Evolutionary conservation across 1,140 invertebrate genomes (phyloP).

Genomic region (Marisa cornuarietis): DNA sequence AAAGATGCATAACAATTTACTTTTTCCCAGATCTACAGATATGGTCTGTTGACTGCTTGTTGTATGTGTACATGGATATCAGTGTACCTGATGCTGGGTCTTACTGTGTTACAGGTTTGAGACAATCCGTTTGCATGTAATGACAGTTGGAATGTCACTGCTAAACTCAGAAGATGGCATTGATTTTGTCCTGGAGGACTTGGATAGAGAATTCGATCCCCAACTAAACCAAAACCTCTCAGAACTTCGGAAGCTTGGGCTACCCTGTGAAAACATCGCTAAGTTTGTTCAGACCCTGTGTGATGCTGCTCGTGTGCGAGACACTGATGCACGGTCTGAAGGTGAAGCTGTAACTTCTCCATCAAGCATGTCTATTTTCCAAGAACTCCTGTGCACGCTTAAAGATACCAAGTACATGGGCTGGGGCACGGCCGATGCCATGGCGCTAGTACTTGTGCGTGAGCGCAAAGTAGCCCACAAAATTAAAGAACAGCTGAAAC

Average conservation of each 20-base stretch:
- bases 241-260: constrained; percentile 10
- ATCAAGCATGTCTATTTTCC: constrained; percentile 25
- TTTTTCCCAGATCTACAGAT: too few relatives aligned
- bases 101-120: constrained; percentile 19
- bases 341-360: neutral
- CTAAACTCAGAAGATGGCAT: constrained; percentile 24
- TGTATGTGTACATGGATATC: neutral
- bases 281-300: constrained; percentile 9
- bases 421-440: constrained; percentile 31
- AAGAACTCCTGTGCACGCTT: constrained; percentile 38
- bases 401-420: constrained; percentile 31
- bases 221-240: constrained; percentile 12
- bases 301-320: neutral
- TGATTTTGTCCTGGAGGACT: constrained; percentile 20
- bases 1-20: too few relatives aligned
- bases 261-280: constrained; percentile 24
- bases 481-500: constrained; percentile 36
- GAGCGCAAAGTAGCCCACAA: constrained; percentile 47
- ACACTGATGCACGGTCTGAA: neutral
- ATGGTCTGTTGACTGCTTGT: too few relatives aligned
- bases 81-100: neutral
- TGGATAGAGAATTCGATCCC: constrained; percentile 14
- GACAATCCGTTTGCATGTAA: constrained; percentile 17
- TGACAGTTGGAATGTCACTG: constrained; percentile 21
- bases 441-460: constrained; percentile 55